Base-by-base conservation (phyloP, 1,140 invertebrate species). In the Hylaeus anthracinus region DNA sequence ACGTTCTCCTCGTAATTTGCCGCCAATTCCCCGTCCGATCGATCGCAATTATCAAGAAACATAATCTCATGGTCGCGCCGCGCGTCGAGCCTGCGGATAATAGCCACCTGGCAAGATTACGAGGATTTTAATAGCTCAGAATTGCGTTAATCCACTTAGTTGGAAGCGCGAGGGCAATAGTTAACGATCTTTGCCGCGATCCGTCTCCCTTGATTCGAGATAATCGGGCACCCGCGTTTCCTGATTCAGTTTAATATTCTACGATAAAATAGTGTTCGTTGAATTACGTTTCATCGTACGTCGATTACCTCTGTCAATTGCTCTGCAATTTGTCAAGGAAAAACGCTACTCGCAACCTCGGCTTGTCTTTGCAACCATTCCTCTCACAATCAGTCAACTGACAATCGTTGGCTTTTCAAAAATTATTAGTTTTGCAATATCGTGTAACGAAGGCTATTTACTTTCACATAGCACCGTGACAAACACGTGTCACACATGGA, bases 31-130 rank as follows among this genome's bases (percentile, higher is more conserved):
- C 26, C 41, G 10, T 1, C 12, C 48, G 56, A 56, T 79, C 60
- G 67, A 79, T 53, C 58, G 39, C 53, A 72, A 72, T 79, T 79
- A 72, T 79, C 69, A 43, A 56, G 48, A 39, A 79, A 72, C 51
- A 64, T 72, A 79, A 79, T 79, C 61, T 72, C 69, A 72, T n/a
- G 45, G 8, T 1, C 53, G 8, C n/a, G 4, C 2, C 53, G 8
- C n/a, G 4, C 5, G 41, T 2, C 39, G 0, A 12, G 6, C 12
- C 26, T 5, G 1, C 39, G 39, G 75, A 64, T 79, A 72, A 79
- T 72, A 10, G 45, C 12, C 48, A 5, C 39, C 39, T 37, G 37
- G 37, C 41, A 37, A 64, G 76, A 72, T 79, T 72, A 65, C 26
- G 3, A 41, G 60, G 51, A 64, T 43, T 79, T 79, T 45, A 79